phyloP scores from a whole-genome alignment of 2,113 vertebrate species.

The Nycticryphes semicollaris region DNA sequence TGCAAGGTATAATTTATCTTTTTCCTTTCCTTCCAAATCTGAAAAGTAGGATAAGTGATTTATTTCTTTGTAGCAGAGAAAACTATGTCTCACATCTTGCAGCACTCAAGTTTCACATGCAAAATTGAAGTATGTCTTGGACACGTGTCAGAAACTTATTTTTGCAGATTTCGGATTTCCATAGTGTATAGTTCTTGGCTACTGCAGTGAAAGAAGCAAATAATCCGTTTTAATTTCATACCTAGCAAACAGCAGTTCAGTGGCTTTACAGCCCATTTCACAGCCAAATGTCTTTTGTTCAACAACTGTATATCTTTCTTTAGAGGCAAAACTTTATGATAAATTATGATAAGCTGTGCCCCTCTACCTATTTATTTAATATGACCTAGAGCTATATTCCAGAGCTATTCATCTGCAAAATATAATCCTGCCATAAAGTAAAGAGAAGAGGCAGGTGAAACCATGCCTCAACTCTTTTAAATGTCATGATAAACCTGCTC shows the following conservation, averaged over 20 bases:
- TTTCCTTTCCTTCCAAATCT: neutral
- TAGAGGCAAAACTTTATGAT: neutral
- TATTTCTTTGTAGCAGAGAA: neutral
- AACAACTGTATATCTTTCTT: neutral
- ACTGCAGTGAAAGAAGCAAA: neutral
- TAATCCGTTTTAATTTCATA: neutral
- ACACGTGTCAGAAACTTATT: neutral
- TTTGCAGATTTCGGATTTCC: neutral
- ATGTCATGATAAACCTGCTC: neutral
- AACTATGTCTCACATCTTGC: neutral
- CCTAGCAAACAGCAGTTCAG: neutral
- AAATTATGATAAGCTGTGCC: neutral
- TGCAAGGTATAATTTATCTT: neutral
- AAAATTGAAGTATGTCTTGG: neutral
- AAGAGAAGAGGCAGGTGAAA: neutral
- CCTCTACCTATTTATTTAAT: neutral
- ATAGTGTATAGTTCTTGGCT: neutral
- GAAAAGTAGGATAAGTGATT: neutral
- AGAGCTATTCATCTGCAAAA: neutral
- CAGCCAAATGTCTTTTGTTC: neutral
- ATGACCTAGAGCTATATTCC: neutral
- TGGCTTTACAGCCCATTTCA: neutral
- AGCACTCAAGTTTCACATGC: neutral
- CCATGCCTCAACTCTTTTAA: neutral
- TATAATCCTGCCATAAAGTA: accelerated